Conservation (phyloP, 2,797 vertebrate genomes). For the Cyclura pinguis region DNA sequence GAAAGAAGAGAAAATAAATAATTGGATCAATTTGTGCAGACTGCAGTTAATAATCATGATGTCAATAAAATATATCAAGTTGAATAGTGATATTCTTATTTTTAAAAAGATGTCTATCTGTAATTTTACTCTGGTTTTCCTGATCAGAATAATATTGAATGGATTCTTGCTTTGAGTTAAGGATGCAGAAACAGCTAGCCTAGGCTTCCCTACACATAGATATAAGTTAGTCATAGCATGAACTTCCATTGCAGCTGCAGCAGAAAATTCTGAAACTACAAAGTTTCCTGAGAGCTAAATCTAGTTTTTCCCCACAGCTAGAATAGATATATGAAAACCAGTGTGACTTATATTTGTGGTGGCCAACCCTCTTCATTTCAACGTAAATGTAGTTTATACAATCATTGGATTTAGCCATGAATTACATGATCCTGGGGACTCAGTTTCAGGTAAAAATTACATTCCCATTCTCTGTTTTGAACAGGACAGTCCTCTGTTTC, state of each 20-base stretch:
- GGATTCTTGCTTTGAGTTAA: background rate
- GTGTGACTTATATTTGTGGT: too few species aligned
- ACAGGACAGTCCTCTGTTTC: background rate
- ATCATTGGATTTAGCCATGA: too few species aligned
- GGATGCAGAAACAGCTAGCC: background rate
- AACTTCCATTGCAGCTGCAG: background rate
- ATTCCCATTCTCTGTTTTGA: background rate
- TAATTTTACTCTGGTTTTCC: background rate
- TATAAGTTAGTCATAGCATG: background rate
- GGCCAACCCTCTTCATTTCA: too few species aligned
- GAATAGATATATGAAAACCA: too few species aligned
- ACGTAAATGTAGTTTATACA: too few species aligned
- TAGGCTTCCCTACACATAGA: background rate
- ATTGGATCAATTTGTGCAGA: background rate
- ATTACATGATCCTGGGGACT: background rate
- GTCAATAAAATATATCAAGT: background rate
- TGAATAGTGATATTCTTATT: background rate
- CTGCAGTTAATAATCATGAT: background rate
- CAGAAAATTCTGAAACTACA: background rate
- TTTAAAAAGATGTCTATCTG: too few species aligned
- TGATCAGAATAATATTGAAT: background rate
- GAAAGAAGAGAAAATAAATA: background rate
- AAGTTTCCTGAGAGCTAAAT: too few species aligned
- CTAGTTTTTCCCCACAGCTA: too few species aligned
- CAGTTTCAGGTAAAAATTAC: background rate